Evolutionary conservation across 2,797 vertebrate species (phyloP).

Genomic region (Sebastes itinus): DNA sequence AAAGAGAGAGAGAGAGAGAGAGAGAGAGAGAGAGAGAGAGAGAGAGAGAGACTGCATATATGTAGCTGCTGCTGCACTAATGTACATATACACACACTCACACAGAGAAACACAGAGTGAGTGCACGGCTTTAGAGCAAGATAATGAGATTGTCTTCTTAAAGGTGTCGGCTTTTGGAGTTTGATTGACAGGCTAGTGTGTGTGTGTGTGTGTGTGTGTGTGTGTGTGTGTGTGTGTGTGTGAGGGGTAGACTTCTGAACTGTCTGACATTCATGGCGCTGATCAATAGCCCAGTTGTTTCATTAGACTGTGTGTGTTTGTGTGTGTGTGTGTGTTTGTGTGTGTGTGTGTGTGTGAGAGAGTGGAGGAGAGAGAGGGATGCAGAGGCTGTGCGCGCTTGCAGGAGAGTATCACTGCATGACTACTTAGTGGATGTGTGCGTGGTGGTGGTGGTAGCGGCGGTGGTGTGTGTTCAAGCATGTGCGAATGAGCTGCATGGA

Average conservation of each 20-base stretch:
- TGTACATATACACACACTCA: conserved; percentile 6
- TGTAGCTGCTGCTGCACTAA: conserved; percentile 41
- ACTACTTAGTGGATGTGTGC: conserved; percentile 57
- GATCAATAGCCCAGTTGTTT: conserved; percentile 78
- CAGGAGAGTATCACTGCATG: conserved; percentile 62
- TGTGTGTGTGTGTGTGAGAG: conserved; percentile 8
- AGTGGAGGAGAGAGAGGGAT: neutral
- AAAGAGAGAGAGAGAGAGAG: neutral
- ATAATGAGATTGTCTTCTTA: conserved; percentile 60
- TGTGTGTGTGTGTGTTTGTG: conserved; percentile 3
- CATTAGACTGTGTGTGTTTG: conserved; percentile 41
- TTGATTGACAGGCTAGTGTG: conserved; percentile 53
- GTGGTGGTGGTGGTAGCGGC: neutral
- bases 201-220: neutral
- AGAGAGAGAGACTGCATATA: neutral
- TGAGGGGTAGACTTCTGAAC: conserved; percentile 53
- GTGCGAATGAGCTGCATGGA: conserved; percentile 39
- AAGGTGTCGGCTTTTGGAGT: conserved; percentile 59
- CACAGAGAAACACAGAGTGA: conserved; percentile 5
- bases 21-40: too few relatives aligned
- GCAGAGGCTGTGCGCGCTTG: conserved; percentile 48
- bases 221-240: neutral
- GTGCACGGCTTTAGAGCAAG: conserved; percentile 28
- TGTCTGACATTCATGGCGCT: conserved; percentile 64
- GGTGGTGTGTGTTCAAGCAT: conserved; percentile 30